These are phyloP conservation scores for Trissolcus japonicus DNA, from an alignment of 2,888 invertebrate genomes.

Conservation along the genomic window DNA sequence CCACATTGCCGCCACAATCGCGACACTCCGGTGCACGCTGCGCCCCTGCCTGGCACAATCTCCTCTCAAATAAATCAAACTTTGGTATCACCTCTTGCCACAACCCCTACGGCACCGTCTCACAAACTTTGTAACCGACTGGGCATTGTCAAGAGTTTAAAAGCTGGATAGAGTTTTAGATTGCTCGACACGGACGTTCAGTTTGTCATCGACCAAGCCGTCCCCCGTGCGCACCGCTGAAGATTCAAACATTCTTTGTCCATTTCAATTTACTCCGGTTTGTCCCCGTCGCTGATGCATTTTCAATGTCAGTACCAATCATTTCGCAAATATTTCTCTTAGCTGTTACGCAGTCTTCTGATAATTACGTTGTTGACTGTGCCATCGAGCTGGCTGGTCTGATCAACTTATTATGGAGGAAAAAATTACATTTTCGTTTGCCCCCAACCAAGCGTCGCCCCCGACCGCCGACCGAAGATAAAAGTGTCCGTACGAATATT, in stretches of 20 bases:
- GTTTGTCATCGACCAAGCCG: conserved; percentile 67
- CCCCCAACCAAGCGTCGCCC: not conserved
- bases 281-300: conserved; percentile 45
- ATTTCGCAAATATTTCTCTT: too few relatives aligned
- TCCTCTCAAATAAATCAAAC: conserved; percentile 76
- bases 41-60: conserved; percentile 69
- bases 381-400: not conserved
- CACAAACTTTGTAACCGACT: conserved; percentile 72
- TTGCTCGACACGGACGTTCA: conserved; percentile 71
- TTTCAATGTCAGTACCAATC: conserved; percentile 12
- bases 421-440: not conserved
- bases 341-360: too few relatives aligned
- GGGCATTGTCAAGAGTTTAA: conserved; percentile 75
- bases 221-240: conserved; percentile 47
- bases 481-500: conserved; percentile 31
- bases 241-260: conserved; percentile 67
- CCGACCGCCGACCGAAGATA: conserved; percentile 31
- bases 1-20: conserved; percentile 58
- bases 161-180: conserved; percentile 75
- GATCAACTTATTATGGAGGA: conserved; percentile 4
- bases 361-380: not conserved
- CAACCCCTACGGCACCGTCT: conserved; percentile 56
- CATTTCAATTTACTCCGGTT: conserved; percentile 47
- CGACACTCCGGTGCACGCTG: conserved; percentile 42
- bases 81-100: conserved; percentile 70